Percentiles rank a stretch among this genome's conserved stretches.
Conservation (phyloP, 2,113 vertebrate genomes). For the Trematomus loennbergii region DNA sequence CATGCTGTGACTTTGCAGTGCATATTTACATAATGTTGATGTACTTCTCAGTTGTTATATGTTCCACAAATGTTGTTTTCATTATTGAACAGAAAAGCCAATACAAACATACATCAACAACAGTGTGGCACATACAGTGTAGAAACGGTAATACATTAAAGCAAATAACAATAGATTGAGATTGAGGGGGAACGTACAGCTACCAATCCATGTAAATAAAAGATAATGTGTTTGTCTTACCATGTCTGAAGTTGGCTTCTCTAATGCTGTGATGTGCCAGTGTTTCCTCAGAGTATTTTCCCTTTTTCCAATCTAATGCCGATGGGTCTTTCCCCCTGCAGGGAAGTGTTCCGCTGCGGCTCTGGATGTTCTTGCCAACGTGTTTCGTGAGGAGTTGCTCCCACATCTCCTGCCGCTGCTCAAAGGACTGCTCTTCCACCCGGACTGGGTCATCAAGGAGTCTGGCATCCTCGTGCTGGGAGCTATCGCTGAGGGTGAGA, state of each 20-base stretch:
- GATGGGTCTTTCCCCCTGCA: conserved; percentile 29
- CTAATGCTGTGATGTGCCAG: neutral
- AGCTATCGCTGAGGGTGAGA: conserved; percentile 91
- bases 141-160: too few relatives aligned
- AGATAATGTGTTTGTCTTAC: too few relatives aligned
- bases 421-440: conserved; percentile 94
- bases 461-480: conserved; percentile 94
- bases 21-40: too few relatives aligned
- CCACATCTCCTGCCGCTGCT: conserved; percentile 92
- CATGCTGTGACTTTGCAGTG: too few relatives aligned
- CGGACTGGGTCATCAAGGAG: conserved; percentile 96
- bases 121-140: too few relatives aligned
- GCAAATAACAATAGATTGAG: too few relatives aligned
- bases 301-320: neutral
- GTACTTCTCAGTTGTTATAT: too few relatives aligned
- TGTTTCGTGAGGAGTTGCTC: conserved; percentile 94
- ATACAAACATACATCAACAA: too few relatives aligned
- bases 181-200: too few relatives aligned
- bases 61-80: too few relatives aligned
- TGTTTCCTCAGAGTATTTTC: neutral
- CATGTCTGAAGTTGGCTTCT: neutral
- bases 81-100: too few relatives aligned
- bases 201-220: too few relatives aligned
- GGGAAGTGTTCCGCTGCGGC: conserved; percentile 94
- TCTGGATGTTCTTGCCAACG: conserved; percentile 93